phyloP scores from a whole-genome alignment of 2,113 vertebrate genomes.

The Anas platyrhynchos region DNA sequence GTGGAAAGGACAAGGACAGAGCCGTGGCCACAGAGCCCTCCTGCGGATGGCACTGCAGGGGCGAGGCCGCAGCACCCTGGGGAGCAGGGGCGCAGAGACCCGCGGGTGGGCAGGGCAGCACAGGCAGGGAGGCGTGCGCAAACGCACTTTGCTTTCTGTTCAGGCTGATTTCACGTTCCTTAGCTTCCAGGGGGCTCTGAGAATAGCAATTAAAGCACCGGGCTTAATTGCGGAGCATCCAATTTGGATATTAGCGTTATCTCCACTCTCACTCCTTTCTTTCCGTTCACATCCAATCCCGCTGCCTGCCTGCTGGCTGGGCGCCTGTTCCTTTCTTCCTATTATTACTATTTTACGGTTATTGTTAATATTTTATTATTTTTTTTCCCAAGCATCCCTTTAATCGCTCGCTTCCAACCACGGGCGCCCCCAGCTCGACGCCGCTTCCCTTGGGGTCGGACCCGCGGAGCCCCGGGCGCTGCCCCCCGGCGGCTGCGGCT shows the following conservation, averaged over 20 bases:
- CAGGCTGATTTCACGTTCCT: not conserved
- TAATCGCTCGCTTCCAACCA: not conserved
- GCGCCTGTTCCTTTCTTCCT: not conserved
- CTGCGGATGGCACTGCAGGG: fast-evolving
- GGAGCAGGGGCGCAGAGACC: not conserved
- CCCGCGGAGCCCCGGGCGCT: not conserved
- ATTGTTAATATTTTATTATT: not conserved
- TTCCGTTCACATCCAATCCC: not conserved
- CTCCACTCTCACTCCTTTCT: not conserved
- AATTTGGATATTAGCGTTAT: conserved; percentile 20
- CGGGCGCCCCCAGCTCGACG: not conserved
- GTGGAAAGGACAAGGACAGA: fast-evolving
- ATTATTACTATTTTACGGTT: conserved; percentile 20
- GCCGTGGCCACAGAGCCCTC: not conserved
- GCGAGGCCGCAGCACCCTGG: not conserved
- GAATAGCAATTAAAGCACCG: conserved; percentile 15
- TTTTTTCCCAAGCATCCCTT: not conserved
- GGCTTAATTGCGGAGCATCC: conserved; percentile 49
- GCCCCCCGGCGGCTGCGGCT: not conserved
- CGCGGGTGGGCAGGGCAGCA: not conserved
- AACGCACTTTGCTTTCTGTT: not conserved
- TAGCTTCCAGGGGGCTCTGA: not conserved
- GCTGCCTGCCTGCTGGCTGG: conserved; percentile 12
- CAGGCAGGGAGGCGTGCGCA: not conserved
- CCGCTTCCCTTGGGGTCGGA: not conserved